Conservation (phyloP, 2,113 vertebrate genomes). For the Calonectris borealis region DNA sequence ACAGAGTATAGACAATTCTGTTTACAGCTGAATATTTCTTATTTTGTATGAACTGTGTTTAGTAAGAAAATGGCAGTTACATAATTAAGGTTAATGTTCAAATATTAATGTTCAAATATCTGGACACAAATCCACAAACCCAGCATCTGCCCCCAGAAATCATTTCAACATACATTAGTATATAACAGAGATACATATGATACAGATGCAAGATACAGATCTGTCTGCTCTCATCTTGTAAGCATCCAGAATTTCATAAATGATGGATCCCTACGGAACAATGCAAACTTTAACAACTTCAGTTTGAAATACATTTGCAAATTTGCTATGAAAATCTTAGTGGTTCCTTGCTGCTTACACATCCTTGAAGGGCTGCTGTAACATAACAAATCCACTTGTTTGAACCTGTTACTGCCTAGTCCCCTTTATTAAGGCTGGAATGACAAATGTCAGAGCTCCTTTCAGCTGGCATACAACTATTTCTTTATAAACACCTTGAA, state of each 20-base stretch:
- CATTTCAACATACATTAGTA: not conserved
- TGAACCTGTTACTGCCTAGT: not conserved
- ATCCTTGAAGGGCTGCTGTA: not conserved
- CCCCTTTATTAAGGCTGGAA: not conserved
- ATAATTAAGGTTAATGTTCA: not conserved
- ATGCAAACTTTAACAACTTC: not conserved
- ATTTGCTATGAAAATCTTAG: not conserved
- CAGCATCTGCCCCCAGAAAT: not conserved
- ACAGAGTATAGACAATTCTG: not conserved
- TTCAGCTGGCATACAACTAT: not conserved
- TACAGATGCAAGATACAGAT: not conserved
- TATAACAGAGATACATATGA: not conserved
- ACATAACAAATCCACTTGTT: not conserved
- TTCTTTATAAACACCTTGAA: not conserved
- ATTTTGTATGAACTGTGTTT: not conserved
- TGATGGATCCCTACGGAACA: not conserved
- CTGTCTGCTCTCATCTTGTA: not conserved
- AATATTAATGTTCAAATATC: not conserved
- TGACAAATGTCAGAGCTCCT: not conserved
- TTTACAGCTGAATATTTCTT: not conserved
- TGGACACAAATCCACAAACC: not conserved
- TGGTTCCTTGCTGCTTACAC: accelerated
- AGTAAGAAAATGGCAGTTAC: not conserved
- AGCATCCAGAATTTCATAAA: not conserved
- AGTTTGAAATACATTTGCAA: not conserved